Conservation (phyloP, 2,797 vertebrate species). For the Paramormyrops hopkinsi region DNA sequence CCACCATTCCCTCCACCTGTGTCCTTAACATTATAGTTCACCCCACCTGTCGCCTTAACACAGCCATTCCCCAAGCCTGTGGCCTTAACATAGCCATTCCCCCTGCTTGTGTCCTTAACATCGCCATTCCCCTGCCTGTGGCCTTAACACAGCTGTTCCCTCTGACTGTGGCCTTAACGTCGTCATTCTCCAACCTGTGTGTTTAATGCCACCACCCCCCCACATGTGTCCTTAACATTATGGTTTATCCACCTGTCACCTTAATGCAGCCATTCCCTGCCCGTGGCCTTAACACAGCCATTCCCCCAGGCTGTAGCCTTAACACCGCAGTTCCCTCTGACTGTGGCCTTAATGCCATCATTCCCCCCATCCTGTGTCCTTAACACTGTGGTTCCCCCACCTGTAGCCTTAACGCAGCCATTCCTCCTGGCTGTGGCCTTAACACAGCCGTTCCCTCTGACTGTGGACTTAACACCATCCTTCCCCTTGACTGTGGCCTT, state of each 20-base stretch:
- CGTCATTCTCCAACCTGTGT: not conserved
- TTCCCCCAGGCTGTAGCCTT: not conserved
- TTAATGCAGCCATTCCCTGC: not conserved
- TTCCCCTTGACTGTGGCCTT: not conserved
- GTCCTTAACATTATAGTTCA: too few species aligned
- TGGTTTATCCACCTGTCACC: not conserved
- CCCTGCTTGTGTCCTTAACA: not conserved
- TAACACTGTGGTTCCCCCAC: not conserved
- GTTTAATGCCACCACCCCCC: not conserved
- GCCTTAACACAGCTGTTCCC: not conserved
- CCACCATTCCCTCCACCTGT: not conserved
- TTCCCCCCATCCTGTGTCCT: not conserved
- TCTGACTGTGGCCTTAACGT: not conserved
- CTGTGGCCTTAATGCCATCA: not conserved
- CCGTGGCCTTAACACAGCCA: not conserved
- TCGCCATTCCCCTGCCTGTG: not conserved
- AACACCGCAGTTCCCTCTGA: not conserved
- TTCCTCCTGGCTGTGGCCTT: not conserved
- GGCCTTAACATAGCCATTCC: not conserved
- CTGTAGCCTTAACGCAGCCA: not conserved
- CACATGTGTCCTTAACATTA: too few species aligned
- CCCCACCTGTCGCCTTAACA: not conserved
- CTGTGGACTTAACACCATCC: not conserved
- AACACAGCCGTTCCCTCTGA: not conserved
- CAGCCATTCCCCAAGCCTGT: not conserved